Base-by-base conservation (phyloP, 2,797 vertebrate species). In the Periophthalmus magnuspinnatus region DNA sequence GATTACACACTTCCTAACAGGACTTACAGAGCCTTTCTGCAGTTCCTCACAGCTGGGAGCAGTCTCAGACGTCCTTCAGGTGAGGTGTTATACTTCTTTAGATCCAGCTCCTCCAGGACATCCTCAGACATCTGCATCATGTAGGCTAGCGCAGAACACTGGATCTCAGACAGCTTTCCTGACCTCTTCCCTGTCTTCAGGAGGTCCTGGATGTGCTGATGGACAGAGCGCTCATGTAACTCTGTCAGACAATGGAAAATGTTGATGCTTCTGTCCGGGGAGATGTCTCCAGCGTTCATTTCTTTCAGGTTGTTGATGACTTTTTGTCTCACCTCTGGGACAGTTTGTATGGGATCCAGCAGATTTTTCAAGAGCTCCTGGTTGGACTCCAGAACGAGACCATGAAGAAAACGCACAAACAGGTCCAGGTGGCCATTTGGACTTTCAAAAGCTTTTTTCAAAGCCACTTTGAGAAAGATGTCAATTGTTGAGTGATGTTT, bases 51-150 rank as follows among this genome's bases (percentile, higher is more conserved):
- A 34, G 34, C 59, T 14, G 59, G 59, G 34, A 61, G 33, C 59
- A 61, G 33, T 41, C 59, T 36, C 33, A 61, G n/a, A 19, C 34
- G 34, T 61, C 59, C 34, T 38, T 61, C 59, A 16, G 38, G 5
- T 47, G 62, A 48, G 24, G 13, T 28, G 3, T 45, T 64, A 24
- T 64, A 64, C 21, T 32, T 47, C 21, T 24, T 16, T 48, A 32
- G 6, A 6, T 64, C 16, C 62, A 64, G 21, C 62, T 45, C 62
- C 21, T 64, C 45, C 22, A 64, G n/a, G 11, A 61, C 59, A 1
- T 36, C 59, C 19, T 61, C 59, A 61, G 59, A 61, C 59, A 61
- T 61, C 59, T 61, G 59, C 34, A 61, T 34, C 59, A 61, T 61
- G 59, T 61, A 61, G 59, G 59, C 59, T 13, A 57, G 24, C 6